Base-by-base conservation (phyloP, 1,140 invertebrate species). In the Drosophila chauvacae region DNA sequence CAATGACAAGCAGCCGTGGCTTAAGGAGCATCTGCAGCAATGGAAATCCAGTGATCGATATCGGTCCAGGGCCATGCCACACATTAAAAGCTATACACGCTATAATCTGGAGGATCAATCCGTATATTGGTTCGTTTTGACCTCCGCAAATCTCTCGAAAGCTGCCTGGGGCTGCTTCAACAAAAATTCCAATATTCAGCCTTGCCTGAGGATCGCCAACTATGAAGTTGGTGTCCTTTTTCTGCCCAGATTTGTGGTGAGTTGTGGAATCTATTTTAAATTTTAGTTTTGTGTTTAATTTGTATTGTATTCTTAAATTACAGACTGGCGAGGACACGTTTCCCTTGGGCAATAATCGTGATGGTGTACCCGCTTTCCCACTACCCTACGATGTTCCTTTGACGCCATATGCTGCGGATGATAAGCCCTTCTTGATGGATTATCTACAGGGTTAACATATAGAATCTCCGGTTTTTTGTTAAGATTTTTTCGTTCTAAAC, bases 171-270 rank as follows among this genome's bases (percentile, higher is more conserved):
- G 98, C 62, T 94, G 93, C 18, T 88, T 95, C 23, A 96, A 95
- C 71, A 96, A 96, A 80, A 94, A 94, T 65, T 94, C 94, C 48
- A 93, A 93, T 42, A 93, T 94, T 39, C 87, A 93, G 63, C 91
- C 88, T 0, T 95, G 95, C 68, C 93, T 97, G 48, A 95, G 96
- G 71, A 96, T 98, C 3, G 94, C 96, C 90, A 98, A 97, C 47
- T 99, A 98, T 91, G 98, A 99, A 94, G 96, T 96, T 26, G 98
- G 98, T 1, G 96, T 99, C 11, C 86, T 99, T 11, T 97, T 98
- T 82, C 78, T 99, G 48, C 98, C 98, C 1, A 94, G 95, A 91
- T 95, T 96, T 91, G 94, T 98, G 92, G 97, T 97, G 94, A 95
- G 95, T 94, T 42, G 0, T 1, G 6, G 37, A 18, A 33, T 1